phyloP scores from a whole-genome alignment of 2,113 vertebrate genomes.

The Malurus melanocephalus region DNA sequence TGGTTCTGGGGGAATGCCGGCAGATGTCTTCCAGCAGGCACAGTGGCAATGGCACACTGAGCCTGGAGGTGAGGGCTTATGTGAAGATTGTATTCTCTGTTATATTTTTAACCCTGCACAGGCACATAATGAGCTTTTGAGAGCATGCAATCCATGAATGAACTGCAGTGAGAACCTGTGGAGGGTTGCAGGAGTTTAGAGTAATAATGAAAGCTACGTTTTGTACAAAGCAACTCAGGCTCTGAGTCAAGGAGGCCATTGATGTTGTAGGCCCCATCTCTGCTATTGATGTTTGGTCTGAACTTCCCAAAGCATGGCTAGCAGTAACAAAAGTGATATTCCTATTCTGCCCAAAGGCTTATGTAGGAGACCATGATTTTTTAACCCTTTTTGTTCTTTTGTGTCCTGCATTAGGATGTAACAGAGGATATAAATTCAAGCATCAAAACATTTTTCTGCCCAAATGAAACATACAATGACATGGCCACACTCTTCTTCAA shows the following conservation, averaged over 20 bases:
- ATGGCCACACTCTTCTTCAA: conserved; percentile 98
- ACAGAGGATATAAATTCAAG: conserved; percentile 87
- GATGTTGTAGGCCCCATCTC: not conserved
- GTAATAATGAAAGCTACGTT: not conserved
- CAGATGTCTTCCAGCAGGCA: conserved; percentile 72
- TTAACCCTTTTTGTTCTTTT: not conserved
- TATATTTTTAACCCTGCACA: not conserved
- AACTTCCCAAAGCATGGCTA: not conserved
- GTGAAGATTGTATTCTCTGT: not conserved
- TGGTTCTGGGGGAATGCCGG: conserved; percentile 91
- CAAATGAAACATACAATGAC: conserved; percentile 93
- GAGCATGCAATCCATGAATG: accelerated
- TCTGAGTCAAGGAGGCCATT: not conserved
- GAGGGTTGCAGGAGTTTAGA: not conserved
- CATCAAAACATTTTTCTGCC: conserved; percentile 90
- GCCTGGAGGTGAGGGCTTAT: conserved; percentile 67
- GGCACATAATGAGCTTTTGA: not conserved
- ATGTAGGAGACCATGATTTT: not conserved
- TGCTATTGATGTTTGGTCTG: not conserved
- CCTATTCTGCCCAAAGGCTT: not conserved
- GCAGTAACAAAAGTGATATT: not conserved
- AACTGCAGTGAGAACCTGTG: not conserved
- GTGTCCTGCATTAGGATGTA: conserved; percentile 45
- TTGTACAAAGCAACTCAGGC: not conserved
- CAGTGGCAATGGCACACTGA: conserved; percentile 73